Conservation (phyloP, 2,113 vertebrate species). For the Callorhinus ursinus region DNA sequence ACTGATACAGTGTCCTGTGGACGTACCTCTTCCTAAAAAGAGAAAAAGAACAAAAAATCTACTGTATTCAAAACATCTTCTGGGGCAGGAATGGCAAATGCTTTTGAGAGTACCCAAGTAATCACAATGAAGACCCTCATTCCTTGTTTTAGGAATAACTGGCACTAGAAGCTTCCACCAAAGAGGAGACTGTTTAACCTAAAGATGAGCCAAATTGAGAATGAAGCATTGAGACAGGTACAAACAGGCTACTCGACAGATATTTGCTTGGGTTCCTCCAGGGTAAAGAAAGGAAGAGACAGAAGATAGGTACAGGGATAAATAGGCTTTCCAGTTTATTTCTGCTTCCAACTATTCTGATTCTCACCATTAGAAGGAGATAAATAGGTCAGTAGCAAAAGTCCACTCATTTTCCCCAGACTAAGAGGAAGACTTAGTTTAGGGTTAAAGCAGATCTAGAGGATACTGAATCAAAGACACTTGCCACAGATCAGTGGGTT, state of each 20-base stretch:
- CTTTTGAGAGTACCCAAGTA: neutral
- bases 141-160: conserved; percentile 28
- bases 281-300: neutral
- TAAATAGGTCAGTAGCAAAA: neutral
- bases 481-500: neutral
- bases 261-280: neutral
- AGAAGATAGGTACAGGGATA: neutral
- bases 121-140: neutral
- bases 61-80: neutral
- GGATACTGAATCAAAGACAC: neutral
- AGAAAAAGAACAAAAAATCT: accelerated
- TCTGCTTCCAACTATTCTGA: neutral
- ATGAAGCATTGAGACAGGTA: neutral
- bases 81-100: conserved; percentile 3
- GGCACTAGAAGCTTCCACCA: conserved; percentile 25
- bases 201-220: neutral
- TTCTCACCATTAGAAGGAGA: neutral
- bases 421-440: neutral
- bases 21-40: conserved; percentile 95
- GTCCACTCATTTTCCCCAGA: neutral
- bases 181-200: neutral
- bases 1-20: conserved; percentile 98
- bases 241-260: neutral
- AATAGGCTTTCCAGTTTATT: neutral
- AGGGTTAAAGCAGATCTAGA: neutral